Base-by-base conservation (phyloP, 2,888 invertebrate species). In the Sylvicola cinctus region DNA sequence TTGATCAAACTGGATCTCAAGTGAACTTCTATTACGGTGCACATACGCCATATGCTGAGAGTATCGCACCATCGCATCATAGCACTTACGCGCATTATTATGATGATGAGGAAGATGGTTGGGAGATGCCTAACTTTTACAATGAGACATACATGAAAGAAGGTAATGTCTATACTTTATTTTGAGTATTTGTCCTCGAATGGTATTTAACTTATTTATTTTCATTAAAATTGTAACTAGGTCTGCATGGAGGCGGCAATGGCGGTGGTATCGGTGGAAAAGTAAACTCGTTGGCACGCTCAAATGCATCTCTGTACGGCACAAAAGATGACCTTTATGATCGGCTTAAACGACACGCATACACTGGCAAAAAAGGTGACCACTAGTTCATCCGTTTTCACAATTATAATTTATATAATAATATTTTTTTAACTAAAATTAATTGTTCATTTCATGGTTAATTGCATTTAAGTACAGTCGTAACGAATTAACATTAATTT, bases 61-160 rank as follows among this genome's bases (percentile, higher is more conserved):
- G 85, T 36, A 90, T 90, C 45, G 90, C 90, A 1, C 90, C 90
- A 2, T 88, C 88, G 5, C 90, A 90, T 57, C 90, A 90, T 51
- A 88, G 87, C 32, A 90, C 90, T 0, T 90, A 90, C 55, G 90
- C 90, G 3, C 90, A 90, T 54, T 90, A 90, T 55, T 90, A 90
- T 46, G 88, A 90, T 51, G 88, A 90, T 46, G 90, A 90, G 51
- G 90, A 90, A 57, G 90, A 90, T 47, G 90, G 88, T 31, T 90
- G 90, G 90, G 90, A 90, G 54, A 90, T 90, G 90, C 90, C 90
- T 0, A 90, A 90, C 58, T 90, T 90, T 58, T 90, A 90, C 61
- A 88, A 88, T 54, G 90, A 90, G 60, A 87, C 88, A 2, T 90
- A 90, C 51, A 87, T 90, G 87, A 90, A 90, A 61, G 85, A 85